A percentile compares a stretch with the other conserved stretches of the same genome.
Conservation (phyloP, 2,888 invertebrate species). For the Synanthedon formicaeformis region DNA sequence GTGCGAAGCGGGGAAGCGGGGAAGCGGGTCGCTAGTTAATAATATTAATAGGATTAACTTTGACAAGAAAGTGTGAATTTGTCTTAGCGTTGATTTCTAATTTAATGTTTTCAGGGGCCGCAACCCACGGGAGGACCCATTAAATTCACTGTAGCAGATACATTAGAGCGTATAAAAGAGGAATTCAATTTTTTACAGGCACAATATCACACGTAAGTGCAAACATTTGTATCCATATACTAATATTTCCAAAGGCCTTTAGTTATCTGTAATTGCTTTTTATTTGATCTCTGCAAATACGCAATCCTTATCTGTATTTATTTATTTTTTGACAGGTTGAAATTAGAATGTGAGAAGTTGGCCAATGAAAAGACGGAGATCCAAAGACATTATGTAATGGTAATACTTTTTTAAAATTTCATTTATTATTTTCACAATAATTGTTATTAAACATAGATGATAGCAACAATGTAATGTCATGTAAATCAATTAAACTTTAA, state of each 20-base stretch:
- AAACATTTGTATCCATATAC: not conserved
- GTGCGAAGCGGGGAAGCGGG: too few species aligned
- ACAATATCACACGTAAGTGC: slow-evolving; percentile 92
- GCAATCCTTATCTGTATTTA: not conserved
- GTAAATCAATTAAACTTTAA: not conserved
- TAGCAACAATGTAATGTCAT: too few species aligned
- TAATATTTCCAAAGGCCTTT: not conserved
- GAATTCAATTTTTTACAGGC: slow-evolving; percentile 96
- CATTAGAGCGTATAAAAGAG: slow-evolving; percentile 94
- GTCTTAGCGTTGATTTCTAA: not conserved
- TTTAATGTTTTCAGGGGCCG: slow-evolving; percentile 74
- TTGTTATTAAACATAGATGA: too few species aligned
- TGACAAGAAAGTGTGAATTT: too few species aligned
- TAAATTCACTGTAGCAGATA: slow-evolving; percentile 92
- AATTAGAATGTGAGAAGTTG: slow-evolving; percentile 97
- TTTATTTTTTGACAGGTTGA: slow-evolving; percentile 75
- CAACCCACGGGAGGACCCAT: slow-evolving; percentile 90
- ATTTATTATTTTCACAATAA: not conserved
- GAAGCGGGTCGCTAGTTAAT: too few species aligned
- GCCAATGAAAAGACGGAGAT: slow-evolving; percentile 98
- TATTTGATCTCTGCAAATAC: not conserved
- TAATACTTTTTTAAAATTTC: slow-evolving; percentile 40
- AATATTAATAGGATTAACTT: too few species aligned
- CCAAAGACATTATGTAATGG: slow-evolving; percentile 99
- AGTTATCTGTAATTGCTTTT: not conserved